Base-by-base conservation (phyloP, 1,140 invertebrate genomes). In the Leguminivora glycinivorella region DNA sequence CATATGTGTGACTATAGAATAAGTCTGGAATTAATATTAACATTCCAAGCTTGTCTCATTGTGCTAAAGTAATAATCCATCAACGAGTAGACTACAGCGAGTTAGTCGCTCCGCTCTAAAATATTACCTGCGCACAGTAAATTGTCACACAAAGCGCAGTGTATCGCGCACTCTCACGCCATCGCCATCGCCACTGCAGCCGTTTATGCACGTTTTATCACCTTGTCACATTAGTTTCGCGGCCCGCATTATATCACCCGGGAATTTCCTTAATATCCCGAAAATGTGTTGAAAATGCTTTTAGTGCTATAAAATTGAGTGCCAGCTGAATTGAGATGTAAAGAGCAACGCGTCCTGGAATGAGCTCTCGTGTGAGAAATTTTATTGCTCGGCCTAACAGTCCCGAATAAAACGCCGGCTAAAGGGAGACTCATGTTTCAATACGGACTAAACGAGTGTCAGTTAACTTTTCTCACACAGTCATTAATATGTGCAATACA, bases 281-380 rank as follows among this genome's bases (percentile, higher is more conserved):
- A 63, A 63, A 63, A 29, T 29, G 26, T 63, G 58, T 63, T 63
- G 71, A 72, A 80, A 77, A 78, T 78, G 72, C 72, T 70, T 79
- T 76, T 72, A 75, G 56, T 63, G 68, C 72, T 71, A 77, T 79
- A 77, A 79, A 79, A 78, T 75, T 78, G 72, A 78, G 73, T 74
- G 72, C 56, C 63, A 29, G 3, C 72, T 71, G 73, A 78, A 78
- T 76, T 76, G 72, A 80, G 76, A 76, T 74, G 76, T 75, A 76
- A 74, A 76, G 72, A 68, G 66, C 56, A 43, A 22, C 69, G 68
- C 70, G 56, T 72, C 63, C 72, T 68, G 29, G 17, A 73, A 73
- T 70, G 68, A 74, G 69, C 68, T 70, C 73, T 67, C 71, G 75
- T 72, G 75, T 76, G 76, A 72, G 72, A 74, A 75, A 75, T 70